Base-by-base conservation (phyloP, 2,888 invertebrate genomes). In the Aquatica leii region DNA sequence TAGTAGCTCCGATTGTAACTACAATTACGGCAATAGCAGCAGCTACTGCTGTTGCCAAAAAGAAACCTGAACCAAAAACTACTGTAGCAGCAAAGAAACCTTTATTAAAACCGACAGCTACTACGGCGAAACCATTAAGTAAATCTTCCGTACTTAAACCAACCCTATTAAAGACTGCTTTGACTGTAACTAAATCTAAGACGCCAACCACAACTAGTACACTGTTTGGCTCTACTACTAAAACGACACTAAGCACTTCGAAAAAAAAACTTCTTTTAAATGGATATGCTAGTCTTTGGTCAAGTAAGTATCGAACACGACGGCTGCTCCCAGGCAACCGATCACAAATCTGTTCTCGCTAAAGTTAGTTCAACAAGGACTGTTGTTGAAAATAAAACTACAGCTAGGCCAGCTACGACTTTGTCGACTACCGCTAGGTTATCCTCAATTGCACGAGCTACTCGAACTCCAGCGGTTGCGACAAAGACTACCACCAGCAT, bases 231-330 rank as follows among this genome's bases (percentile, higher is more conserved):
- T n/a, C n/a, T n/a, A n/a, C 37, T 49, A 11, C 59, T 37, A 62
- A 64, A 46, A 12, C 63, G 9, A 56, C 68, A 6, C 80, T 21
- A 80, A 76, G 35, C 71, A n/a, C 34, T 20, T 37, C 74, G 0
- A 86, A 86, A 20, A 86, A 83, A 74, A 86, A 86, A 74, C 82
- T 86, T 0, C 76, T 85, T 6, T 74, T 84, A 1, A 88, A 87
- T 72, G 88, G 87, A 9, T 88, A 88, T 52, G 24, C 78, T 0
- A 86, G 40, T 57, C 62, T 11, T 20, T 53, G 9, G 15, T 31
- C 11, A 35, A 20, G 35, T 21, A 12, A 11, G 18, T 31, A n/a
- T 46, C 56, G 56, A 59, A 73, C 8, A 48, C 61, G 24, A 62
- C 73, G 41, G 49, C 69, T 24, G 61, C 60, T 18, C 18, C 71